Evolutionary conservation across 2,113 vertebrate species (phyloP).

Genomic region (Craseonycteris thonglongyai): DNA sequence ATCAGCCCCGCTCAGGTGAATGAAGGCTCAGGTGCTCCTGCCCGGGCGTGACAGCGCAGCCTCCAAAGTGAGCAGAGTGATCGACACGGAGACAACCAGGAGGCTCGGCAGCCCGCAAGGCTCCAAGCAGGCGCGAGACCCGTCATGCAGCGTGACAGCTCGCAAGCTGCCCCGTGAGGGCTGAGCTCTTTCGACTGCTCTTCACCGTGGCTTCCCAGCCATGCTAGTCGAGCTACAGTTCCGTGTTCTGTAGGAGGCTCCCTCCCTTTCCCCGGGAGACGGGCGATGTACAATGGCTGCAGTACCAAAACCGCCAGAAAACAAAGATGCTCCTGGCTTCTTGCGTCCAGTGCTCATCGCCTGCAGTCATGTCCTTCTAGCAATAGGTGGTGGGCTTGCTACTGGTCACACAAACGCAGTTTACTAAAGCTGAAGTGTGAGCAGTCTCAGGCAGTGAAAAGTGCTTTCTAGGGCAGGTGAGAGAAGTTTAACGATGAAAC

Average conservation of each 20-base stretch:
- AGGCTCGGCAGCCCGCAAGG: not conserved
- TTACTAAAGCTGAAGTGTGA: not conserved
- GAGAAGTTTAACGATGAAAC: not conserved
- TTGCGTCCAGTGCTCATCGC: too few species aligned
- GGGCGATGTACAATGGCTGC: not conserved
- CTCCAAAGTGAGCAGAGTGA: not conserved
- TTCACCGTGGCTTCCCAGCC: not conserved
- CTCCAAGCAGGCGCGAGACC: not conserved
- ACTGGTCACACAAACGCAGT: not conserved
- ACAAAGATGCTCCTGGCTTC: not conserved
- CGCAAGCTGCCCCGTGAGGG: too few species aligned
- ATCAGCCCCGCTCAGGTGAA: not conserved
- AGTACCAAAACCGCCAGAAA: not conserved
- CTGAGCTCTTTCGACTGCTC: not conserved
- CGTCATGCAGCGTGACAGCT: too few species aligned
- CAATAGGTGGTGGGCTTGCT: slow-evolving; percentile 39
- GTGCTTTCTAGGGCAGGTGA: not conserved
- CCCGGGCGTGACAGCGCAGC: not conserved
- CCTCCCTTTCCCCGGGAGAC: not conserved
- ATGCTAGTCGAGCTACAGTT: not conserved
- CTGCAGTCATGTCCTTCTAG: slow-evolving; percentile 21
- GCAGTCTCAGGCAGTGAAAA: not conserved
- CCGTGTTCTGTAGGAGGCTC: not conserved
- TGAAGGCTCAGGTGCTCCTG: not conserved
- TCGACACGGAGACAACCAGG: not conserved